Conservation (phyloP, 1,140 invertebrate genomes). For the Brachystomella parvula region DNA sequence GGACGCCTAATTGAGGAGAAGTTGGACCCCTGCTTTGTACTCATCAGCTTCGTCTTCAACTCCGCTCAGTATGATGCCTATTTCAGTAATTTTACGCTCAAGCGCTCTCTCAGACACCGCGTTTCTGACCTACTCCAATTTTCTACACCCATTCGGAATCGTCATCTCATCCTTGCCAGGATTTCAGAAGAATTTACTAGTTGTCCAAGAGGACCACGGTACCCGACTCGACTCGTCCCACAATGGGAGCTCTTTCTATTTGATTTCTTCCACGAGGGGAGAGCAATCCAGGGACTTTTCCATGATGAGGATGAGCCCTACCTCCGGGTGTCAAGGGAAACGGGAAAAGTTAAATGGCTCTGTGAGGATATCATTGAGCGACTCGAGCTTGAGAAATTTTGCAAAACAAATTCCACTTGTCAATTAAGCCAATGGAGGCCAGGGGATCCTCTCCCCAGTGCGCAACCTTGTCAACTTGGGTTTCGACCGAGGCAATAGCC, state of each 20-base stretch:
- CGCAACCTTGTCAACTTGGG: neutral
- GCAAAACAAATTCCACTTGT: neutral
- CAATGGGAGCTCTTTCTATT: constrained; percentile 26
- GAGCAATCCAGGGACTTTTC: constrained; percentile 17
- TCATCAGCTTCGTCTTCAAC: constrained; percentile 8
- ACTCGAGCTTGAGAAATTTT: constrained; percentile 7
- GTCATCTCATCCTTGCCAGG: constrained; percentile 17
- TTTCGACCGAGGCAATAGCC: neutral
- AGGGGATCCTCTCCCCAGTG: neutral
- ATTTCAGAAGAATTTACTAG: neutral
- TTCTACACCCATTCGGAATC: constrained; percentile 10
- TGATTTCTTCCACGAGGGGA: constrained; percentile 20
- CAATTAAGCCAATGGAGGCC: neutral
- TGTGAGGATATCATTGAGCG: constrained; percentile 23
- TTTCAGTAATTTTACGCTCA: neutral
- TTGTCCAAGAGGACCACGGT: constrained; percentile 12
- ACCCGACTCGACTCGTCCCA: constrained; percentile 20
- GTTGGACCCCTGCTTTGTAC: constrained; percentile 7
- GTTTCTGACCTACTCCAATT: constrained; percentile 17
- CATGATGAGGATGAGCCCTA: constrained; percentile 7
- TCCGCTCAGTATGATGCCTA: neutral
- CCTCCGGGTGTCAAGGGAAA: constrained; percentile 13
- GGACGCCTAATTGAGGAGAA: neutral
- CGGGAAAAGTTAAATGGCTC: constrained; percentile 18
- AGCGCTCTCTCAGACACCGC: neutral